Evolutionary conservation across 2,888 invertebrate genomes (phyloP), one percentile per base, ranked within the genome.

Genomic region (Priocnemis perturbator): DNA sequence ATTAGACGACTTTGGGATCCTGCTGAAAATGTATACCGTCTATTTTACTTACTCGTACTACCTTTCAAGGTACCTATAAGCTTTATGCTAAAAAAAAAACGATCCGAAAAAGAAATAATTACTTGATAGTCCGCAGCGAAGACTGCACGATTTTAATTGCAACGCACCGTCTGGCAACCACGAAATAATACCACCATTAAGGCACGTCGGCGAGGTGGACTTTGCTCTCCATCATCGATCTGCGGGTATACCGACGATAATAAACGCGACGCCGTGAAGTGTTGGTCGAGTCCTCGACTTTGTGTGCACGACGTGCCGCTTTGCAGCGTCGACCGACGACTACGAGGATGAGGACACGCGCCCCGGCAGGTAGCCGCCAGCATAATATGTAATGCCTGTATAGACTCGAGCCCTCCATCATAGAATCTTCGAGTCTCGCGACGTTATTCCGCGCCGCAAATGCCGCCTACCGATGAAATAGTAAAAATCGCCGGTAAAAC

Each of bases 341-440:
- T 67, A 65, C 52, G 66, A 66, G 79, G 75, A 65, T 48, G 66
- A 66, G 79, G 75, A 78, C 79, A 74, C 78, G 68, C 64, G 69
- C 64, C 66, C 63, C 71, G 68, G 61, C 67, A 75, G 73, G 62
- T 71, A 68, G 73, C 67, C 67, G 77, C 72, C 74, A 78, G 67
- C 74, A 79, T 81, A 83, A 82, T 85, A 82, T 82, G 80, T 79
- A 78, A 81, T 81, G 78, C 80, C 77, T 83, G 82, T 82, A 37
- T 11, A 74, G 61, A 65, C 64, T 56, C 60, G 57, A 23, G 60
- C 19, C 48, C 70, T 62, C 71, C 71, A 21, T 63, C 56, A 59
- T 64, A 37, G 71, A 76, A 78, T 78, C 74, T 79, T 78, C 73
- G 76, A 81, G 73, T 47, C 67, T 60, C 66, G 58, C 67, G 20